Evolutionary conservation across 2,888 invertebrate species (phyloP).

Genomic region (Drosophila setosimentum): DNA sequence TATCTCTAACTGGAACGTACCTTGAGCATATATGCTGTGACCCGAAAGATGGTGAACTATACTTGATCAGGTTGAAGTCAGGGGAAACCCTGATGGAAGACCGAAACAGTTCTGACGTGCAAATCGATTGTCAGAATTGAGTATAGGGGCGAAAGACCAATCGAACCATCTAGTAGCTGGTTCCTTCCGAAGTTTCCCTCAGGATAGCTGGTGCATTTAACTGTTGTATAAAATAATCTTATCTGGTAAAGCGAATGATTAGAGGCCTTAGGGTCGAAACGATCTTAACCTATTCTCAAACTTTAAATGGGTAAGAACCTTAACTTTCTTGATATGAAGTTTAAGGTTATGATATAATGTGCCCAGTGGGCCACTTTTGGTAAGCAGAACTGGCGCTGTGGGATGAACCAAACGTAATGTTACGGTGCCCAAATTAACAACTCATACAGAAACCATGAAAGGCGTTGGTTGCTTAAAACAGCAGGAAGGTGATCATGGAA

Average conservation of each 20-base stretch:
- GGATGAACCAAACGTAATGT: slow-evolving; percentile 90
- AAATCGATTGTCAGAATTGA: no score
- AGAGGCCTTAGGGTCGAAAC: slow-evolving; percentile 85
- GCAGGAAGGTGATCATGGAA: slow-evolving; percentile 91
- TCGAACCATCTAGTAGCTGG: no score
- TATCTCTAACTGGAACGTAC: slow-evolving; percentile 59
- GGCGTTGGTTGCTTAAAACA: slow-evolving; percentile 89
- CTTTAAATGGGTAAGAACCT: slow-evolving; percentile 91
- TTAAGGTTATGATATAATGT: slow-evolving; percentile 85
- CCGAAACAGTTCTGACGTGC: slow-evolving; percentile 74
- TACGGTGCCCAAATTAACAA: slow-evolving; percentile 86
- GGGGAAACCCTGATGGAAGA: no score
- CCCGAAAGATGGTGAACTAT: no score
- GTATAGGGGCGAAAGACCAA: no score
- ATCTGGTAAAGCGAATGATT: slow-evolving; percentile 9
- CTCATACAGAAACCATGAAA: slow-evolving; percentile 88
- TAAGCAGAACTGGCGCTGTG: slow-evolving; percentile 90
- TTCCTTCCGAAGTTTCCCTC: no score
- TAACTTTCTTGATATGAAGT: slow-evolving; percentile 88
- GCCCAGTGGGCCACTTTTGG: slow-evolving; percentile 85
- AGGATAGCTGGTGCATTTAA: no score
- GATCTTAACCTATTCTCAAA: slow-evolving; percentile 84
- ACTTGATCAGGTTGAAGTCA: no score
- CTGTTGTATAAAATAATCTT: no score
- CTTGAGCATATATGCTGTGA: slow-evolving; percentile 70